Evolutionary conservation across 1,140 invertebrate species (phyloP), one percentile per base, ranked within the genome.

Genomic region (Lerema accius): DNA sequence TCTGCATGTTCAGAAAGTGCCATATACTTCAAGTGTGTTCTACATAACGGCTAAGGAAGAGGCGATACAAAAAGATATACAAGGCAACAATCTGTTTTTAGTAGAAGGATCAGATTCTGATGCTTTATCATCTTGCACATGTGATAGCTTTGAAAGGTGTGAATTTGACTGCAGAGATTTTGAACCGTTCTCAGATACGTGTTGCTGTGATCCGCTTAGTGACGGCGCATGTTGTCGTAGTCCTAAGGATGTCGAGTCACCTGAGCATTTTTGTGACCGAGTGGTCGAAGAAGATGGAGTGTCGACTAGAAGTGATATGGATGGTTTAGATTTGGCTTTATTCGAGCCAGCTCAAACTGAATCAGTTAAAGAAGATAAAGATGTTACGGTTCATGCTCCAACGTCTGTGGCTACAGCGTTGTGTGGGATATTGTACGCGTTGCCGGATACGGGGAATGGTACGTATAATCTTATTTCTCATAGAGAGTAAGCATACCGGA

Each of bases 281-380:
- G 75, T 77, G 13, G 78, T 78, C 14, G 86, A 90, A 32, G 82
- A 84, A 58, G 90, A 91, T 60, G 86, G 87, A 23, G 83, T 89
- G n/a, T 92, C 91, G 4, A 75, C 80, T n/a, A 84, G 88, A 65
- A 94, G 93, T 85, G 94, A 94, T 84, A 93, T 95, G 92, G 93
- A 94, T 64, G 94, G 94, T 68, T 89, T 94, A 73, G 94, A 95
- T 86, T 89, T 94, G 69, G 91, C 94, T 19, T 86, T 95, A 42
- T 95, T 95, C 84, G 94, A 95, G 78, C 94, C 94, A 39, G 91
- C 90, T 1, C 79, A 82, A 63, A 69, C 76, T 11, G 92, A 92
- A 56, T 80, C 77, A 55, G 92, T 92, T 66, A 73, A 81, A 59
- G 76, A 67, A 50, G 71, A 56, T 17, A 67, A 63, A 48, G 67